These are phyloP conservation scores for Drusus annulatus DNA, from an alignment of 1,140 invertebrate species.

Conservation along the genomic window DNA sequence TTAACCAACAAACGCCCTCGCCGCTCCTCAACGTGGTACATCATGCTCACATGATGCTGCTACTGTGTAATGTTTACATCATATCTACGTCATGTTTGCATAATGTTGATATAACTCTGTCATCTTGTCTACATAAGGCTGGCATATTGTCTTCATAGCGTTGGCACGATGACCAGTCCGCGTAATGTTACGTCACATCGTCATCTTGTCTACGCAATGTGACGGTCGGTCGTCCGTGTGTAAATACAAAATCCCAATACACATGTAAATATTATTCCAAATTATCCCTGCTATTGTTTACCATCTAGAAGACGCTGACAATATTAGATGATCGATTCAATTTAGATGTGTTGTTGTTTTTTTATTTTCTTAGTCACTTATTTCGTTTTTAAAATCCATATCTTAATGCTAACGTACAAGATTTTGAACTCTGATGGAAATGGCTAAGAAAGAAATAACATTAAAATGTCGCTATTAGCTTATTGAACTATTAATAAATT, in stretches of 20 bases:
- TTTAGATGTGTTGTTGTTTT: slow-evolving; percentile 9
- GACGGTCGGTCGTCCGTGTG: background rate
- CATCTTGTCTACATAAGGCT: too few species aligned
- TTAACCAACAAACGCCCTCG: background rate
- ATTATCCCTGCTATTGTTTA: slow-evolving; percentile 18
- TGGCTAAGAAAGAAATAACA: background rate
- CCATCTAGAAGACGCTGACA: slow-evolving; percentile 25
- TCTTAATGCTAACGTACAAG: too few species aligned
- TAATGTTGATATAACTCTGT: too few species aligned
- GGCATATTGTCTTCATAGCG: too few species aligned
- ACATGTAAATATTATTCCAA: slow-evolving; percentile 43
- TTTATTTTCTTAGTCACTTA: background rate
- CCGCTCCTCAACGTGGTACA: too few species aligned
- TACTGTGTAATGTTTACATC: too few species aligned
- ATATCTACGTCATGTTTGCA: too few species aligned
- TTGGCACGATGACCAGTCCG: too few species aligned
- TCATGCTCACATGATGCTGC: too few species aligned
- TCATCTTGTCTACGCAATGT: background rate
- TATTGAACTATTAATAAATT: background rate
- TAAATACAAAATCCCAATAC: slow-evolving; percentile 19
- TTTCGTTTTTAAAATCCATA: background rate
- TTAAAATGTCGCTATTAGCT: too few species aligned
- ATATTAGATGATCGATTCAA: slow-evolving; percentile 33
- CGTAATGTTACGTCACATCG: too few species aligned
- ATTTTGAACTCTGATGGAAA: slow-evolving; percentile 6